A percentile compares a stretch with the other conserved stretches of the same genome.
These are phyloP conservation scores for Eristalinus aeneus DNA, from an alignment of 2,888 invertebrate genomes.

Conservation along the genomic window DNA sequence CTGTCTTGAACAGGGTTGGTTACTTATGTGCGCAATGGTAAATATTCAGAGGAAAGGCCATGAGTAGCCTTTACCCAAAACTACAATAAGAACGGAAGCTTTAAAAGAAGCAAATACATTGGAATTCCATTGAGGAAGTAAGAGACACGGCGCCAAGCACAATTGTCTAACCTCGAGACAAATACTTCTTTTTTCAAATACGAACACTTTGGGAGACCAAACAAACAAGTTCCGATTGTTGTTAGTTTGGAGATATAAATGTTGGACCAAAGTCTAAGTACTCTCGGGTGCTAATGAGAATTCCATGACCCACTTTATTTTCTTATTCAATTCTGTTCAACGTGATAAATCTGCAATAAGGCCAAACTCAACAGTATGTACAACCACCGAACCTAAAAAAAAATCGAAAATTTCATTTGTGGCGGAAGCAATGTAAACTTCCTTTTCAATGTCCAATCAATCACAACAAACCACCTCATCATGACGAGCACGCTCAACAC, in stretches of 20 bases:
- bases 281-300: constrained; percentile 37
- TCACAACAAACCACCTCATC: background rate
- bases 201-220: background rate
- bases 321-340: constrained; percentile 37
- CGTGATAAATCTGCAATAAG: constrained; percentile 48
- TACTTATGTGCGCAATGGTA: no score
- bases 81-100: background rate
- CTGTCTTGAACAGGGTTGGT: no score
- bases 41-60: no score
- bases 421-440: constrained; percentile 24
- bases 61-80: background rate
- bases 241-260: background rate
- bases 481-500: background rate
- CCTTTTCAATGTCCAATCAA: constrained; percentile 1
- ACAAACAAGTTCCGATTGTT: background rate
- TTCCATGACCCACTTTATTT: constrained; percentile 32
- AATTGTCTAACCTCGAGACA: background rate
- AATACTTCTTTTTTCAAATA: background rate
- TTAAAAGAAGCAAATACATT: background rate
- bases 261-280: constrained; percentile 7
- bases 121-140: background rate
- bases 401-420: constrained; percentile 2
- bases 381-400: background rate
- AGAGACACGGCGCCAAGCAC: background rate
- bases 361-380: background rate